These are phyloP conservation scores for Eledona agricola DNA, from an alignment of 2,888 invertebrate genomes.

Conservation along the genomic window DNA sequence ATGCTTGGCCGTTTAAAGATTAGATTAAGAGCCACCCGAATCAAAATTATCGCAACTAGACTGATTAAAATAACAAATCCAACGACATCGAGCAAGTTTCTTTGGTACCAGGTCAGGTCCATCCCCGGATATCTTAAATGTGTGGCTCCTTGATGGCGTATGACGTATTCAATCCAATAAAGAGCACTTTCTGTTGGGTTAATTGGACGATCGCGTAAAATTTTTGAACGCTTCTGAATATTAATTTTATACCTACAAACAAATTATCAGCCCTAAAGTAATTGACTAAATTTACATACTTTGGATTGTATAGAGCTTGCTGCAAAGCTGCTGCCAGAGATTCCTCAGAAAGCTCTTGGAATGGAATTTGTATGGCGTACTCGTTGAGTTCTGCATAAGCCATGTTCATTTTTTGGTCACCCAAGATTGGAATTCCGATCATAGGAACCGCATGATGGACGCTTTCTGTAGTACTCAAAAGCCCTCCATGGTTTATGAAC, in stretches of 20 bases:
- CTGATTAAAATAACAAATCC: conserved; percentile 4
- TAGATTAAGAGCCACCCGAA: too few relatives aligned
- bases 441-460: conserved; percentile 44
- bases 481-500: conserved; percentile 46
- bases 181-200: conserved; percentile 22
- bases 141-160: conserved; percentile 25
- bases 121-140: conserved; percentile 29
- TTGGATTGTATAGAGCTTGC: conserved; percentile 50
- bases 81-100: conserved; percentile 24
- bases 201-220: conserved; percentile 24
- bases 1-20: too few relatives aligned
- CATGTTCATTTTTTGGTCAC: conserved; percentile 53
- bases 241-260: conserved; percentile 11
- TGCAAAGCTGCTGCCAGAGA: conserved; percentile 49
- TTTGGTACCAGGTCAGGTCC: conserved; percentile 26
- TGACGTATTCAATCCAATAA: conserved; percentile 32
- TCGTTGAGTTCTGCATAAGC: conserved; percentile 59
- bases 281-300: conserved; percentile 39
- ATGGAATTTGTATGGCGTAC: conserved; percentile 59
- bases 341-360: conserved; percentile 53
- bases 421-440: conserved; percentile 44
- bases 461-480: conserved; percentile 45
- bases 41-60: conserved; percentile 1
- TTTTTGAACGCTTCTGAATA: conserved; percentile 14
- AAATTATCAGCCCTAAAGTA: neutral